A percentile compares a stretch with the other conserved stretches of the same genome.
phyloP scores from a whole-genome alignment of 2,113 vertebrate genomes.

The Oreochromis spilurus region DNA sequence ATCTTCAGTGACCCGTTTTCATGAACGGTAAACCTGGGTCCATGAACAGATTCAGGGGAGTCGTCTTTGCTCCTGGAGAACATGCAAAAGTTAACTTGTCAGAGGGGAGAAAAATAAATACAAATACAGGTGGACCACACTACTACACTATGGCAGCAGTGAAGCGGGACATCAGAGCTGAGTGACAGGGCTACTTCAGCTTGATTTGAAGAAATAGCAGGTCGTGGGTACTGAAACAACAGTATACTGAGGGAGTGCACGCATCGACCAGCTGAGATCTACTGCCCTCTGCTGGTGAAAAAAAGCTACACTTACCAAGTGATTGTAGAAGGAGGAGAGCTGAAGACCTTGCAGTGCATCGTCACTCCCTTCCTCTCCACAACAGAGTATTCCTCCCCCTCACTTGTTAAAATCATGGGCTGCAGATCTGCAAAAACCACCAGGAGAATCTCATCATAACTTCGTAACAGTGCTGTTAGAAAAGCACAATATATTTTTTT shows the following conservation, averaged over 20 bases:
- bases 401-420: constrained; percentile 84
- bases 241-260: neutral
- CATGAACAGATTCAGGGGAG: constrained; percentile 68
- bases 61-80: constrained; percentile 81
- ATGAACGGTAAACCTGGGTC: constrained; percentile 63
- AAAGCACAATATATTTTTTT: neutral
- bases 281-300: constrained; percentile 65
- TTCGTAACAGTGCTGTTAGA: neutral
- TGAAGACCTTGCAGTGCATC: constrained; percentile 86
- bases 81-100: neutral
- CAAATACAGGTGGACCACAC: neutral
- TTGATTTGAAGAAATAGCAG: neutral
- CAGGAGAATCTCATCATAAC: neutral
- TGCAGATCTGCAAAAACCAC: constrained; percentile 74
- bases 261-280: constrained; percentile 26
- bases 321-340: constrained; percentile 80
- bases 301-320: constrained; percentile 74
- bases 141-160: neutral
- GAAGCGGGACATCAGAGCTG: neutral
- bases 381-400: constrained; percentile 77
- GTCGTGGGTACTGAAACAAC: too few species aligned
- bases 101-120: neutral
- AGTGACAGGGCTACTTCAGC: neutral
- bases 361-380: constrained; percentile 77
- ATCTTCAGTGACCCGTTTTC: constrained; percentile 86